Percentiles rank a stretch among this genome's conserved stretches.
Evolutionary conservation across 1,140 invertebrate genomes (phyloP).

Genomic region (Heliconius himera): DNA sequence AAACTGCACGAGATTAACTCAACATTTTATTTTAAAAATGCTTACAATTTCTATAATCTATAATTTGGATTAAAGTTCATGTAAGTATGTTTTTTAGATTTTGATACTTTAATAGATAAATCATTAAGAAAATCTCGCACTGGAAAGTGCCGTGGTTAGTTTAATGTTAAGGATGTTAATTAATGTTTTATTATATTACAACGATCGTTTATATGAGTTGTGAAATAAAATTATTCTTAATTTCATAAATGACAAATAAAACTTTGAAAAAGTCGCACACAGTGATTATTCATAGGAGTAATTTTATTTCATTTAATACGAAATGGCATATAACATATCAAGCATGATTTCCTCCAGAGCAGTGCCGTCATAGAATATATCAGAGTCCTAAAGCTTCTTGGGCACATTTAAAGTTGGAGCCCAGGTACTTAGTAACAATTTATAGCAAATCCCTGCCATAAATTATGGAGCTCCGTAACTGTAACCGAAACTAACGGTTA

Average conservation of each 20-base stretch:
- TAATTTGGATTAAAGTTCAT: too few species aligned
- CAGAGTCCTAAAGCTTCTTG: too few species aligned
- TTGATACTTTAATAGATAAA: not conserved
- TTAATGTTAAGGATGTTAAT: not conserved
- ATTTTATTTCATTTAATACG: conserved; percentile 6
- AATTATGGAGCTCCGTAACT: too few species aligned
- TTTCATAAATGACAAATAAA: too few species aligned
- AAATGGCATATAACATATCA: not conserved
- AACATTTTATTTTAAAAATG: not conserved
- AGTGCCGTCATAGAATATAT: too few species aligned
- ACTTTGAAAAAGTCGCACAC: too few species aligned
- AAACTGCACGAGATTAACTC: not conserved
- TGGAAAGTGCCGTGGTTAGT: not conserved
- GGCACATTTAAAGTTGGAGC: too few species aligned
- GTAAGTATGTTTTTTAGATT: not conserved
- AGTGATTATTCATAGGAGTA: not conserved
- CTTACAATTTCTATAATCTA: too few species aligned
- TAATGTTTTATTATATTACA: not conserved
- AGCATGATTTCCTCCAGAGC: not conserved
- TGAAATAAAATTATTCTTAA: not conserved
- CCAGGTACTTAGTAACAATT: too few species aligned
- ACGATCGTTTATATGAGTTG: not conserved
- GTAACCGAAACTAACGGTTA: too few species aligned
- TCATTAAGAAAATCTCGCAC: not conserved
- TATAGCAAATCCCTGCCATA: too few species aligned